Conservation (phyloP, 2,797 vertebrate species). For the Pipistrellus pygmaeus region DNA sequence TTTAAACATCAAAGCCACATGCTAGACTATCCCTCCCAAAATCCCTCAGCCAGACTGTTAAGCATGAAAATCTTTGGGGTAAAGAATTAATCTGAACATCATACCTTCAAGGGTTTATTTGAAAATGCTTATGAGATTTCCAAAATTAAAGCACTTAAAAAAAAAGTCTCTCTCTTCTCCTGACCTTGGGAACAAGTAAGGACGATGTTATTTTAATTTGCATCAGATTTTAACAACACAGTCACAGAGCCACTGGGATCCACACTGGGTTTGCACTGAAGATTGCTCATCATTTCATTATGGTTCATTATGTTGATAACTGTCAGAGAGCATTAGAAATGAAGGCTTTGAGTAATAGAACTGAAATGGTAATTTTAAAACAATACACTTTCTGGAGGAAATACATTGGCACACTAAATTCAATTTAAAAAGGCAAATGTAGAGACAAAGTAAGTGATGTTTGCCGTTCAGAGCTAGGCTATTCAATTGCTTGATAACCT, state of each 20-base stretch:
- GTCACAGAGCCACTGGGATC: constrained; percentile 86
- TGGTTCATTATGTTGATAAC: constrained; percentile 91
- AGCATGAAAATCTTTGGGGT: constrained; percentile 59
- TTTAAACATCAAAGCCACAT: constrained; percentile 73
- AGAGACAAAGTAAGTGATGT: constrained; percentile 84
- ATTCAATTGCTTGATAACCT: constrained; percentile 81
- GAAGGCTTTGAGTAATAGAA: constrained; percentile 89
- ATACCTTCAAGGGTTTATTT: constrained; percentile 58
- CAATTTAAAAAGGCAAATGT: constrained; percentile 87
- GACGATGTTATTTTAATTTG: constrained; percentile 87
- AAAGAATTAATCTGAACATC: constrained; percentile 47
- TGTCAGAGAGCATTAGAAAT: constrained; percentile 90
- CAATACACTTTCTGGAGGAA: constrained; percentile 90
- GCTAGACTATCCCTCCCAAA: constrained; percentile 44
- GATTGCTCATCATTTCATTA: constrained; percentile 92
- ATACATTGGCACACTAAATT: constrained; percentile 87
- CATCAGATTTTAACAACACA: constrained; percentile 88
- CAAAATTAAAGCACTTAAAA: constrained; percentile 75
- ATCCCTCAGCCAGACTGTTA: constrained; percentile 52
- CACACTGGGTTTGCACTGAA: constrained; percentile 87
- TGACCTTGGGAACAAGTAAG: constrained; percentile 90
- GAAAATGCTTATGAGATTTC: constrained; percentile 72
- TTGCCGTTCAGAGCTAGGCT: constrained; percentile 77
- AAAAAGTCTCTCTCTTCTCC: constrained; percentile 72
- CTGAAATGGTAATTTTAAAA: constrained; percentile 91